Evolutionary conservation across 2,888 invertebrate species (phyloP).

Genomic region (Alsophila aescularia): DNA sequence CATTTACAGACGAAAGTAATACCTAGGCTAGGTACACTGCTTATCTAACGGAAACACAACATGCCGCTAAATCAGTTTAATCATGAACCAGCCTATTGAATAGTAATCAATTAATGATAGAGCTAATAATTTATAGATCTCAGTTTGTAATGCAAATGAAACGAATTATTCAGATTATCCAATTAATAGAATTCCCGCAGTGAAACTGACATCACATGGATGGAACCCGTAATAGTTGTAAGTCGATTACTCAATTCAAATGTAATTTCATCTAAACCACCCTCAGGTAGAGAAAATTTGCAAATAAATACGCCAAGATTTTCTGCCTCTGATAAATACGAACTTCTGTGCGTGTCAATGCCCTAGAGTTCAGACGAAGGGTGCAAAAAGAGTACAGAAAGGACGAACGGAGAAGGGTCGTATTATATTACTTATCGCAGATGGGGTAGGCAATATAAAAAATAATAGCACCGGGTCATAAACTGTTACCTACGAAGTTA

Average conservation of each 20-base stretch:
- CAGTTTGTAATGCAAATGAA: slow-evolving; percentile 19
- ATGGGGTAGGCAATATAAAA: slow-evolving; percentile 48
- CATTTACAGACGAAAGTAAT: background rate
- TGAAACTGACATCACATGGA: slow-evolving; percentile 20
- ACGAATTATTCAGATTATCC: slow-evolving; percentile 24
- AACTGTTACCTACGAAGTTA: slow-evolving; percentile 38
- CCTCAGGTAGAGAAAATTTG: slow-evolving; percentile 48
- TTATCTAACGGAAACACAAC: background rate
- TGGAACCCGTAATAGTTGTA: slow-evolving; percentile 25
- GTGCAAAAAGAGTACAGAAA: slow-evolving; percentile 54
- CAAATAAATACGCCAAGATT: slow-evolving; percentile 45
- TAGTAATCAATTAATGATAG: slow-evolving; percentile 17
- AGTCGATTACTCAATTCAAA: slow-evolving; percentile 35
- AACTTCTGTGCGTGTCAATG: slow-evolving; percentile 55
- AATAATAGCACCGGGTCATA: slow-evolving; percentile 39
- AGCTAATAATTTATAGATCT: slow-evolving; percentile 18
- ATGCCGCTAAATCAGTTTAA: background rate
- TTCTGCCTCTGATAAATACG: slow-evolving; percentile 48
- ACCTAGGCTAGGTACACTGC: too few species aligned
- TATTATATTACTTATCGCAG: slow-evolving; percentile 53
- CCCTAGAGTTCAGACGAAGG: slow-evolving; percentile 59
- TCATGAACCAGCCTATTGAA: slow-evolving; percentile 9
- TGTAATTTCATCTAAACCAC: slow-evolving; percentile 31
- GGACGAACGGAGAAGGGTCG: slow-evolving; percentile 53
- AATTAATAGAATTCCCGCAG: slow-evolving; percentile 19